Base-by-base conservation (phyloP, 1,140 invertebrate species). In the Pararge aegeria region DNA sequence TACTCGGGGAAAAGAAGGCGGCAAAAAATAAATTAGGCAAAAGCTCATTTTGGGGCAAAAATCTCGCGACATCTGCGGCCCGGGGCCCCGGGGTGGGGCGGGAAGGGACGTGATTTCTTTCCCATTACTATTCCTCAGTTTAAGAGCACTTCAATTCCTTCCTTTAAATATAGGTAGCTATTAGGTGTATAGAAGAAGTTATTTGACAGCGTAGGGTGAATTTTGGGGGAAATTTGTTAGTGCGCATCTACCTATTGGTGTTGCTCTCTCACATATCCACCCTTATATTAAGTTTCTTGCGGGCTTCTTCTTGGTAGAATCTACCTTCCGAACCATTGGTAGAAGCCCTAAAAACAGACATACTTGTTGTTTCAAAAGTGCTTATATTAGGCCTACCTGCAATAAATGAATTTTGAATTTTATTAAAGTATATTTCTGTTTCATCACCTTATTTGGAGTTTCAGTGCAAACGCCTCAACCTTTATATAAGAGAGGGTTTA, bases 1-100 rank as follows among this genome's bases (percentile, higher is more conserved):
- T 86, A 85, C 82, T 76, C 65, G 64, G 72, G 69, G 69, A 80
- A 84, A 87, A 84, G 82, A 84, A 87, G 87, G 84, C 80, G 81
- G 77, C 82, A 89, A 89, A 89, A 89, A 89, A 89, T 89, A 87
- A 89, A 87, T 89, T 89, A 87, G 84, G 84, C 87, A 73, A 83
- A 84, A 87, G 77, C 83, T 85, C 84, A 87, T 87, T 87, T 80
- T 68, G 77, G 46, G 75, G 74, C 75, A 80, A 86, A 87, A 89
- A 84, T 80, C 75, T 63, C 54, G 65, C 83, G 76, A 81, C 86
- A 89, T 86, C 84, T 89, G 85, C 62, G 82, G 72, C 75, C 73
- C 71, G 71, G 67, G 67, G 77, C 68, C 19, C 18, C 53, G 64
- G 61, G 68, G 30, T 4, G 61, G 9, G 16, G 38, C 6, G 18